Evolutionary conservation across 2,113 vertebrate genomes (phyloP), one percentile per base, ranked within the genome.

Genomic region (Pandion haliaetus): DNA sequence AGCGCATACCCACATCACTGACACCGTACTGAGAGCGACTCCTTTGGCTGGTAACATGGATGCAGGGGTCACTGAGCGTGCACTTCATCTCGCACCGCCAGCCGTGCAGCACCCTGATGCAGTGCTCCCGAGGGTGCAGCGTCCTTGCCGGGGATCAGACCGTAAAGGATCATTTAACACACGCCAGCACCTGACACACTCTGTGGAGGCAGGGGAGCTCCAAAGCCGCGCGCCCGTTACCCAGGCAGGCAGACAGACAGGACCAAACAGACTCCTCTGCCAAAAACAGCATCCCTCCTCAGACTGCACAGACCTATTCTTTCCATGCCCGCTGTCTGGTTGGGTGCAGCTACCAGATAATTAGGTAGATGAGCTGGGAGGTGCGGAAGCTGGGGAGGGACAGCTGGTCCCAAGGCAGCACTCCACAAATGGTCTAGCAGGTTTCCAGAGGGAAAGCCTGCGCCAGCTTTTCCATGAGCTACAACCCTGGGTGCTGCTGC

Each of bases 111-210:
- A 23, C 31, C 71, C 38, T 2, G 34, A 18, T 10, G 66, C 57
- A 8, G 76, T 4, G n/a, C 80, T 66, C 81, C 31, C 1, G 52
- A 50, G 47, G 44, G 40, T 45, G 57, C 83, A 1, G 20, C 0
- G 61, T 29, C 91, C 91, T 50, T 34, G 49, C 66, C 77, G 11
- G 55, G 73, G 57, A 14, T 20, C 32, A 1, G 4, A 5, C 3
- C 5, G 0, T 1, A 2, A 16, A 21, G 50, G 28, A 11, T 28
- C 16, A 0, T 14, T 52, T 6, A 5, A 8, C 69, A 21, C 32
- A 21, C 38, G 8, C n/a, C 84, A 49, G 50, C 71, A 17, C 3
- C 74, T 19, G 66, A 26, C 44, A 0, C 2, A 44, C 4, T 28
- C 31, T 25, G 26, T 0, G n/a, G 59, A 42, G 71, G 29, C 73